Conservation (phyloP, 1,140 invertebrate genomes). For the Leucophenga varia region DNA sequence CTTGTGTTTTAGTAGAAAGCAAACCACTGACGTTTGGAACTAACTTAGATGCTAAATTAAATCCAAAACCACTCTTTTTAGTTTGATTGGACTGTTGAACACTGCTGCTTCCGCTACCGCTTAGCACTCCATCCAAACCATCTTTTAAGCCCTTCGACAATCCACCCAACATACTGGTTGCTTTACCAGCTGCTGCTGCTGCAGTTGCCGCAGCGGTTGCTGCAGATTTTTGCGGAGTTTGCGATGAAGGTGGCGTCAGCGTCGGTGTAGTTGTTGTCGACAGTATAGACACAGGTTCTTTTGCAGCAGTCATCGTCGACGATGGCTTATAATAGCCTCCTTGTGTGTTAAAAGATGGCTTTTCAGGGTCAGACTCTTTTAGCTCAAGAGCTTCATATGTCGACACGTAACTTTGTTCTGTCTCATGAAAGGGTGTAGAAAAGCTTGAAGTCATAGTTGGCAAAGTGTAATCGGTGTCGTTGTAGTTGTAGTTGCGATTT, state of each 20-base stretch:
- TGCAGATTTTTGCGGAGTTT: conserved; percentile 8
- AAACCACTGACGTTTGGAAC: conserved; percentile 40
- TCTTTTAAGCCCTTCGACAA: conserved; percentile 46
- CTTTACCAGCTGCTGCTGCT: conserved; percentile 15
- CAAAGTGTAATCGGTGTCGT: background rate
- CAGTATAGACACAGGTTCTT: no score
- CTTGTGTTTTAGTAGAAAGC: conserved; percentile 17
- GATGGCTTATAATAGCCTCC: conserved; percentile 27
- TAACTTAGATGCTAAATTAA: conserved; percentile 44
- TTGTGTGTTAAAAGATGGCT: background rate
- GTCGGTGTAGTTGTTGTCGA: background rate
- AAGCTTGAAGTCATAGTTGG: background rate
- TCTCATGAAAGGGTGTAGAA: background rate
- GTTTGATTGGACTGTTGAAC: conserved; percentile 5
- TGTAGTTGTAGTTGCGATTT: background rate
- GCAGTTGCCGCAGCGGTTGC: conserved; percentile 6
- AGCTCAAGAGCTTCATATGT: background rate
- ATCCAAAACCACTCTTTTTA: conserved; percentile 40
- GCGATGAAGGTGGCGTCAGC: background rate
- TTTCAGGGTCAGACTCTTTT: conserved; percentile 7
- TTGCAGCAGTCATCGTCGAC: conserved; percentile 5
- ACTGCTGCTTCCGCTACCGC: conserved; percentile 18
- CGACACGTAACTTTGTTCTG: no score
- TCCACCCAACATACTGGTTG: conserved; percentile 36
- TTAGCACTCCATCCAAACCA: conserved; percentile 42